Evolutionary conservation across 2,888 invertebrate species (phyloP), one percentile per base, ranked within the genome.

Genomic region (Ethmia dodecea): DNA sequence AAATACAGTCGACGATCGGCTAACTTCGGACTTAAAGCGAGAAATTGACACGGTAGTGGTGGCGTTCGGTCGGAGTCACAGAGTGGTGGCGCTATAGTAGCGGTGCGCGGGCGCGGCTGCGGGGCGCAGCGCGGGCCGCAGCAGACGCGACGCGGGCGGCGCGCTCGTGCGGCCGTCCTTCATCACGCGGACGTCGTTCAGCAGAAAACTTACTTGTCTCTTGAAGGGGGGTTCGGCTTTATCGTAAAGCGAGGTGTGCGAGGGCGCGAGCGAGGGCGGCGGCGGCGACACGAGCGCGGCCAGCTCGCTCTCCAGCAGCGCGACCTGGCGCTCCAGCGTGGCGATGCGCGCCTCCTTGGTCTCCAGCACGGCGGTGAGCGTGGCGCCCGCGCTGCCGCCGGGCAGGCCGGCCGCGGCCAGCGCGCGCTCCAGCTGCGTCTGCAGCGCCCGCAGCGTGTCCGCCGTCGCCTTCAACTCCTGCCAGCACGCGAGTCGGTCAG

Each of bases 271-370:
- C 65, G 84, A 81, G 63, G 78, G 72, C 69, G 86, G 78, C 76
- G 74, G 80, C 80, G 80, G 79, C 68, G 74, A 81, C 67, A 60
- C 77, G 65, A 73, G 72, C 71, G 74, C 70, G 61, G 77, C 78
- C 76, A 94, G 86, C 87, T 94, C 94, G 76, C 90, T 88, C 86
- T 95, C 94, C 74, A 94, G 89, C 71, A 93, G 87, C 58, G 89
- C 89, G 58, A 95, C 90, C 83, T 95, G 94, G 62, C 92, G 92
- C 89, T 96, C 95, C 83, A 96, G 89, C 49, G 93, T 93, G 69
- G 92, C 90, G 78, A 96, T 94, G 78, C 94, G 90, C 65, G 93
- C 93, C 84, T 95, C 95, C 91, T 95, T 92, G 60, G 93, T 93
- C 88, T 93, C 93, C 86, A 93, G 89, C 76, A 93, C 92, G 61